Evolutionary conservation across 2,888 invertebrate species (phyloP).

Genomic region (Agrilus mali): DNA sequence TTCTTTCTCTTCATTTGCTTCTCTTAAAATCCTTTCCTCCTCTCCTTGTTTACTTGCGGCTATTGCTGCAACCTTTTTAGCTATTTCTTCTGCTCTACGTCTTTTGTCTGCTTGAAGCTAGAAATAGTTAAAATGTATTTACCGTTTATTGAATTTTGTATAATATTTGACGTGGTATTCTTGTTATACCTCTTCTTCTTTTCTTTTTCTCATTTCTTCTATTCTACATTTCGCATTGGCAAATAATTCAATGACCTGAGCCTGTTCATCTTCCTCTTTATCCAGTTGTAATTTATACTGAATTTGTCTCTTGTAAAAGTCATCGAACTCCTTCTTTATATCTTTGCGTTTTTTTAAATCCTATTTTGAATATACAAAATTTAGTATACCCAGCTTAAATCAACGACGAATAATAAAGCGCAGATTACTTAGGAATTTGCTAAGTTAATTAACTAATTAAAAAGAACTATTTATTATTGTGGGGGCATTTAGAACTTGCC

Average conservation of each 20-base stretch:
- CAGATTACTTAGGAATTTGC: too few species aligned
- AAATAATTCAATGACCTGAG: conserved; percentile 34
- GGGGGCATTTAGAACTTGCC: conserved; percentile 6
- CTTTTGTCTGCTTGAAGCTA: conserved; percentile 34
- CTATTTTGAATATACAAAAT: conserved; percentile 1
- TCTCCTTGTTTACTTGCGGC: conserved; percentile 32
- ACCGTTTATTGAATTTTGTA: too few species aligned
- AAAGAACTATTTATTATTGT: not conserved
- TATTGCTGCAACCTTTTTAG: conserved; percentile 33
- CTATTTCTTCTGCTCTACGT: conserved; percentile 36
- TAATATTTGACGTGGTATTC: not conserved
- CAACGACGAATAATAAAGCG: too few species aligned
- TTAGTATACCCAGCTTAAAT: too few species aligned
- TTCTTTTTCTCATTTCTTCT: conserved; percentile 30
- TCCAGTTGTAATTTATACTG: conserved; percentile 27
- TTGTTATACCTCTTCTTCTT: conserved; percentile 25
- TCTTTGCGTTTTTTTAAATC: conserved; percentile 21
- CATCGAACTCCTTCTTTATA: conserved; percentile 21
- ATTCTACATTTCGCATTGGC: conserved; percentile 34
- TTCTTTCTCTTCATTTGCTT: conserved; percentile 38
- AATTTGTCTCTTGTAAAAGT: conserved; percentile 15
- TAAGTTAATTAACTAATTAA: conserved; percentile 1
- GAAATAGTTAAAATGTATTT: not conserved
- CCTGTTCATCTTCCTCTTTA: conserved; percentile 35
- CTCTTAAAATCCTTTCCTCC: conserved; percentile 38